A percentile compares a stretch with the other conserved stretches of the same genome.
Conservation (phyloP, 2,888 invertebrate species). For the Tridacna gigas region DNA sequence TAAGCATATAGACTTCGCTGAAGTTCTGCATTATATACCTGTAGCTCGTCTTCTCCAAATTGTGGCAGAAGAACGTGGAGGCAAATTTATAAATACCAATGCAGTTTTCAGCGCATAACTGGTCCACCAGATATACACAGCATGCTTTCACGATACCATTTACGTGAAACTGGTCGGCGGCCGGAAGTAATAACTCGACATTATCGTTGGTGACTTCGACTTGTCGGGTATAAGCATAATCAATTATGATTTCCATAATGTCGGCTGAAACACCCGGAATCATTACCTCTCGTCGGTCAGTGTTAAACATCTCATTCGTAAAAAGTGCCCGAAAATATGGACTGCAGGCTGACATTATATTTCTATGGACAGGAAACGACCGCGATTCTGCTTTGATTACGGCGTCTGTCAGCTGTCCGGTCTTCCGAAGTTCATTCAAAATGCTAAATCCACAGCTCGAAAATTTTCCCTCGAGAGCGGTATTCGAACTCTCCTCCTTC, state of each 20-base stretch:
- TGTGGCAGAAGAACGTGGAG: constrained; percentile 90
- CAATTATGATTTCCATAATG: constrained; percentile 91
- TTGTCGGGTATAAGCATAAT: constrained; percentile 93
- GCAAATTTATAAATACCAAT: constrained; percentile 94
- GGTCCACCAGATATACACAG: constrained; percentile 90
- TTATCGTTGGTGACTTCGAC: constrained; percentile 91
- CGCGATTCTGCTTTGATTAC: constrained; percentile 92
- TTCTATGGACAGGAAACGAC: constrained; percentile 92
- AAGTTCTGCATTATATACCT: constrained; percentile 88
- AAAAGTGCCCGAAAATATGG: constrained; percentile 95
- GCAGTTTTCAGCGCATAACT: constrained; percentile 91
- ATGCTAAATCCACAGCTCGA: constrained; percentile 94
- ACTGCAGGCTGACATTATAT: constrained; percentile 89
- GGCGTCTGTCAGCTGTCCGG: constrained; percentile 94
- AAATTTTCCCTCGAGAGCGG: constrained; percentile 88
- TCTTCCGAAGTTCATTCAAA: constrained; percentile 92
- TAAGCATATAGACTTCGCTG: constrained; percentile 71
- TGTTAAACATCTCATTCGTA: constrained; percentile 89
- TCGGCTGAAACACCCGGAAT: constrained; percentile 88
- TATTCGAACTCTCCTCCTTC: background rate
- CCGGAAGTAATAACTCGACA: constrained; percentile 90
- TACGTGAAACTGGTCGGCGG: constrained; percentile 95
- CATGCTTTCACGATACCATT: constrained; percentile 93
- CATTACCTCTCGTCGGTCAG: constrained; percentile 71
- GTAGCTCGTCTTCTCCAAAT: constrained; percentile 89